Evolutionary conservation across 2,113 vertebrate species (phyloP), one percentile per base, ranked within the genome.

Genomic region (Siniperca knerii): DNA sequence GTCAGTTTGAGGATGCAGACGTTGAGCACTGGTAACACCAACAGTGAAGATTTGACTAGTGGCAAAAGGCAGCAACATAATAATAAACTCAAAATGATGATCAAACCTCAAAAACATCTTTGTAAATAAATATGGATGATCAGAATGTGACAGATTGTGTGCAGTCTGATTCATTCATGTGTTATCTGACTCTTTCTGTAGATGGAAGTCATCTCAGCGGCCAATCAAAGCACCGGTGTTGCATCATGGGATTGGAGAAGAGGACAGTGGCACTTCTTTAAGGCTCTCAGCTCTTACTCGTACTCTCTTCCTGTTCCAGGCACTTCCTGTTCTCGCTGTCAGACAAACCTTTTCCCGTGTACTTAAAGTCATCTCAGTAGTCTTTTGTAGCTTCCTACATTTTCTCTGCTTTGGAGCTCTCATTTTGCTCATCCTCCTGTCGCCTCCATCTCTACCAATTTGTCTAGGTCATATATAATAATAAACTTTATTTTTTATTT

Each of bases 1-100:
- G 98, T 12, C 98, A 99, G 92, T 99, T 99, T 95, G 98, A 99
- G 76, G 98, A 99, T 0, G 98, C 98, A 0, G 98, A 99, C 69
- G 97, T 99, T 0, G 98, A 99, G 73, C 98, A 99, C 94, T 99
- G 97, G 98, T 96, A 77, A 83, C 50, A 13, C 23, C 8, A n/a
- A 9, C 21, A 20, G 8, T 29, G 1, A 25, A n/a, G 8, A 50
- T 23, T 6, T 13, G 11, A 71, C 20, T 42, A 3, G 44, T 44
- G 13, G 15, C 12, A 48, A 46, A 48, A n/a, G 55, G 15, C 44
- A 15, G 66, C 8, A 33, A 50, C 25, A 50, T 8, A 66, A 23
- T 42, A 44, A 37, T 37, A 37, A 33, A 33, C 7, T 35, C 5
- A 42, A 13, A 23, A 66, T 25, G 6, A 13, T 46, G 11, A 25